Conservation (phyloP, 2,888 invertebrate species). For the Trachelus stipa region DNA sequence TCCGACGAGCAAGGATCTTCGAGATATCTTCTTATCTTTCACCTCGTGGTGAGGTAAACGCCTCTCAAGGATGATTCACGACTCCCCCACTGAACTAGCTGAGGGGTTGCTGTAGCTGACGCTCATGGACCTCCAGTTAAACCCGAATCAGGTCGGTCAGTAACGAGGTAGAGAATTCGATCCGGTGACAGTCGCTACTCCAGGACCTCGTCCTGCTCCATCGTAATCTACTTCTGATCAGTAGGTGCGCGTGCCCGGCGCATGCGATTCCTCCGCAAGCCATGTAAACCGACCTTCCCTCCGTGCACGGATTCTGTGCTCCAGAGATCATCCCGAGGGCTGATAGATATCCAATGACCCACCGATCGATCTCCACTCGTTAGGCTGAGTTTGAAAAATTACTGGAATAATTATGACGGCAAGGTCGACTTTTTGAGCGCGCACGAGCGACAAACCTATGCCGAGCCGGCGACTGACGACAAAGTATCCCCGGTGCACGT, state of each 20-base stretch:
- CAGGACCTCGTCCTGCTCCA: background rate
- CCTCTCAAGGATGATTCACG: background rate
- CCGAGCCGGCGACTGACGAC: background rate
- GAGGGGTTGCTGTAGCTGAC: background rate
- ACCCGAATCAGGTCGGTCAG: background rate
- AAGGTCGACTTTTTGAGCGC: background rate
- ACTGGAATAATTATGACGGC: background rate
- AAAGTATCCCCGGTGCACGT: background rate
- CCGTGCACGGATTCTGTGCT: background rate
- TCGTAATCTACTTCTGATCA: background rate
- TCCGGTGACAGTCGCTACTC: background rate
- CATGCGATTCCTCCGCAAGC: background rate
- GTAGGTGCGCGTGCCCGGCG: background rate
- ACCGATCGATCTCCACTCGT: background rate
- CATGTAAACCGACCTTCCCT: background rate
- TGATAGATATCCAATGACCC: background rate
- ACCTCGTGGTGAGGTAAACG: too few species aligned
- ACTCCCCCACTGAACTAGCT: background rate
- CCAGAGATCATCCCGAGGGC: background rate
- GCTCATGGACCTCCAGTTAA: background rate
- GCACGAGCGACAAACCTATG: background rate
- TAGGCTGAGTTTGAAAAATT: background rate
- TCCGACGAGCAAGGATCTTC: background rate
- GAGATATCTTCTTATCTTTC: background rate
- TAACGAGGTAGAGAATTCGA: background rate